phyloP scores from a whole-genome alignment of 2,797 vertebrate genomes.

The Hozukius guyotensis region DNA sequence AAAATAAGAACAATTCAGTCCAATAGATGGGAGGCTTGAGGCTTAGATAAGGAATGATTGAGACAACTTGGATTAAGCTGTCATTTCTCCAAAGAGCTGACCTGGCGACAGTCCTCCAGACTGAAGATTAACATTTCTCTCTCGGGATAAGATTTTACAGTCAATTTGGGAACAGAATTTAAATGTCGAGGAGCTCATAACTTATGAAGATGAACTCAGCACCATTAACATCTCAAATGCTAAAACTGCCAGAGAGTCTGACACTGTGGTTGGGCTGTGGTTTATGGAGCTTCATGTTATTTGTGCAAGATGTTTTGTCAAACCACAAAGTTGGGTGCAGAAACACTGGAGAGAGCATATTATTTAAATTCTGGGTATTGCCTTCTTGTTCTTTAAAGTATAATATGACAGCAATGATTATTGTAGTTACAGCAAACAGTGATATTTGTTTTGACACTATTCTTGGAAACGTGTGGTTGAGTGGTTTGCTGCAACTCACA shows the following conservation, averaged over 20 bases:
- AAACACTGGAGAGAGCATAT: conserved; percentile 38
- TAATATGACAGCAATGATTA: conserved; percentile 28
- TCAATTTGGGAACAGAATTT: conserved; percentile 26
- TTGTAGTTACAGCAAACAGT: conserved; percentile 12
- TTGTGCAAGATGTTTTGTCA: conserved; percentile 57
- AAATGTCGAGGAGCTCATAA: conserved; percentile 63
- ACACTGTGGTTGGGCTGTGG: conserved; percentile 61
- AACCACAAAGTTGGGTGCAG: conserved; percentile 48
- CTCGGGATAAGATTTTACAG: conserved; percentile 41
- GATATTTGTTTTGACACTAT: conserved; percentile 29
- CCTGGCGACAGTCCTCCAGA: conserved; percentile 27
- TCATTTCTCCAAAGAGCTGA: conserved; percentile 43
- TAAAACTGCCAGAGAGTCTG: conserved; percentile 54
- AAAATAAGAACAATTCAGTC: conserved; percentile 41
- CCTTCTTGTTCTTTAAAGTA: conserved; percentile 20
- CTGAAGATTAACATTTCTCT: conserved; percentile 46
- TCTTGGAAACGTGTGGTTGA: conserved; percentile 11
- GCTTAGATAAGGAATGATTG: conserved; percentile 54
- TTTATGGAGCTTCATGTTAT: conserved; percentile 55
- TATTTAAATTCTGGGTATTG: conserved; percentile 36
- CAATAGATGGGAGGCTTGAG: conserved; percentile 33
- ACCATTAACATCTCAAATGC: conserved; percentile 47
- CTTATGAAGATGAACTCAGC: conserved; percentile 51
- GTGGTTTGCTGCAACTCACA: conserved; percentile 6
- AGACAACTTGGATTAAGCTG: conserved; percentile 49